A percentile compares a stretch with the other conserved stretches of the same genome.
Conservation (phyloP, 2,797 vertebrate species). For the Ateles fusciceps region DNA sequence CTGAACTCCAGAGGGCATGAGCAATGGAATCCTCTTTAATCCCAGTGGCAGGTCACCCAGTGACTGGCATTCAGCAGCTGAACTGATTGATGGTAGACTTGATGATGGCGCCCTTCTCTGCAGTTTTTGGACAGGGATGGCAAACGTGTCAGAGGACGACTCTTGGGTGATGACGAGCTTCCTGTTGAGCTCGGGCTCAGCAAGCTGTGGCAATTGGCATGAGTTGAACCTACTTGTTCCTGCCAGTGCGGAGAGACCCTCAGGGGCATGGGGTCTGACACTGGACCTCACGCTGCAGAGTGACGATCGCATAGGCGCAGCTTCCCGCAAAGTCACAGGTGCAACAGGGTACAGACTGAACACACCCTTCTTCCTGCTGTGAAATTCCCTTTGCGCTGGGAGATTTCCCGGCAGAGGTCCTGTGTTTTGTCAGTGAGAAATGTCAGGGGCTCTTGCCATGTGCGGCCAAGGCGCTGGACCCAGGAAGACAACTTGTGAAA, state of each 20-base stretch:
- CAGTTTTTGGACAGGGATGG: not conserved
- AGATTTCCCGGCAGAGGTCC: not conserved
- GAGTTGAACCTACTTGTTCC: not conserved
- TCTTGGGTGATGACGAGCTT: rapidly evolving
- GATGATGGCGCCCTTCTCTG: not conserved
- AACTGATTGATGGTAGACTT: not conserved
- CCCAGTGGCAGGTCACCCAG: not conserved
- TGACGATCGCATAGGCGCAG: rapidly evolving
- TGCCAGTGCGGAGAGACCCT: not conserved
- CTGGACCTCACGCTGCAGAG: rapidly evolving
- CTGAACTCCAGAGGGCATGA: not conserved
- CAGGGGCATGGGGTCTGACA: not conserved
- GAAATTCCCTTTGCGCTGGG: not conserved
- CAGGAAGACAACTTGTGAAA: not conserved
- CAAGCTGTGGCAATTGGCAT: rapidly evolving
- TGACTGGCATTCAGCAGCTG: not conserved
- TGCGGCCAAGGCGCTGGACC: rapidly evolving
- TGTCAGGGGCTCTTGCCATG: rapidly evolving
- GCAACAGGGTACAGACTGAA: not conserved
- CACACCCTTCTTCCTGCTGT: not conserved
- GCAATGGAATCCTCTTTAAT: not conserved
- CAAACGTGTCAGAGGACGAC: not conserved
- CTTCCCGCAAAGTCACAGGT: not conserved
- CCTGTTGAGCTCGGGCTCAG: not conserved
- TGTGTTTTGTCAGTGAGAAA: not conserved